A percentile compares a stretch with the other conserved stretches of the same genome.
Conservation (phyloP, 2,888 invertebrate genomes). For the Autographa gamma region DNA sequence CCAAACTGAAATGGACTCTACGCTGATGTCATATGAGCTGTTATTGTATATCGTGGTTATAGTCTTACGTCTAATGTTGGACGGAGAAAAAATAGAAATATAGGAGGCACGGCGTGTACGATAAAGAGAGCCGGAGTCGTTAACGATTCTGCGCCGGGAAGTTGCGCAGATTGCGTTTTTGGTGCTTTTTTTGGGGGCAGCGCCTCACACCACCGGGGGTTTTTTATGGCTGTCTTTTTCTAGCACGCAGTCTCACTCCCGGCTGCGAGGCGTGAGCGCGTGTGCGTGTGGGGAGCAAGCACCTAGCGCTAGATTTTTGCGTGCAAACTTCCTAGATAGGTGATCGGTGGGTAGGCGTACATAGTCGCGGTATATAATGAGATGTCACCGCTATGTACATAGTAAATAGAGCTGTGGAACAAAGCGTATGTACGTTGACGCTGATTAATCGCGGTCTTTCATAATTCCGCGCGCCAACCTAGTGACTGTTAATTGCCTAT, state of each 20-base stretch:
- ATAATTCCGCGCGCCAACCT: constrained; percentile 67
- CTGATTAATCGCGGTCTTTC: constrained; percentile 85
- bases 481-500: constrained; percentile 59
- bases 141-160: constrained; percentile 90
- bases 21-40: constrained; percentile 27
- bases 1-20: constrained; percentile 57
- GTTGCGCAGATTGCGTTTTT: constrained; percentile 90
- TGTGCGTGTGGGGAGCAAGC: constrained; percentile 76
- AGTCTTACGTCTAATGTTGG: constrained; percentile 85
- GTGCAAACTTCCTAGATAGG: constrained; percentile 86
- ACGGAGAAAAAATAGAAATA: constrained; percentile 89
- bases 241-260: constrained; percentile 82
- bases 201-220: constrained; percentile 87
- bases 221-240: constrained; percentile 88
- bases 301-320: constrained; percentile 88
- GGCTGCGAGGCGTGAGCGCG: constrained; percentile 65
- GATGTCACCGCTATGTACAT: constrained; percentile 82
- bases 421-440: constrained; percentile 81
- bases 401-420: constrained; percentile 83
- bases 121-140: constrained; percentile 89
- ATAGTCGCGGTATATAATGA: constrained; percentile 83
- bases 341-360: constrained; percentile 72
- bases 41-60: constrained; percentile 60
- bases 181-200: constrained; percentile 89
- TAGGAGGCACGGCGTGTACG: constrained; percentile 87